phyloP scores from a whole-genome alignment of 2,888 invertebrate genomes.

The Plutella xylostella region DNA sequence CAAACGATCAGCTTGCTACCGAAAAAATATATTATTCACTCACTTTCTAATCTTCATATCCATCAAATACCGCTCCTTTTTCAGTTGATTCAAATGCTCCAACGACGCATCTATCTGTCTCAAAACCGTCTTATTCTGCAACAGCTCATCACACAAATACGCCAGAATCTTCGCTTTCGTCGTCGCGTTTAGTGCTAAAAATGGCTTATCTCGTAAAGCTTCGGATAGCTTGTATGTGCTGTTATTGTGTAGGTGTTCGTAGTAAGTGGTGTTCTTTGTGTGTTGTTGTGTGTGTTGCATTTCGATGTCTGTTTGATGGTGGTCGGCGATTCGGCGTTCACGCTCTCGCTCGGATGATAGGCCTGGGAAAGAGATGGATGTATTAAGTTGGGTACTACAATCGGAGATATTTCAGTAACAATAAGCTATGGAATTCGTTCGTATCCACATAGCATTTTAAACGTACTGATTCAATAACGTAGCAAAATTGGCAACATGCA shows the following conservation, averaged over 20 bases:
- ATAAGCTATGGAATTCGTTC: too few relatives aligned
- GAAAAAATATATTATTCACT: slow-evolving; percentile 48
- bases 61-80: slow-evolving; percentile 91
- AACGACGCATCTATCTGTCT: slow-evolving; percentile 90
- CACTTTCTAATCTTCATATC: slow-evolving; percentile 94
- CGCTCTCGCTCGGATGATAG: slow-evolving; percentile 85
- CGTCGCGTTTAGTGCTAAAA: slow-evolving; percentile 85
- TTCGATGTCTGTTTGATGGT: slow-evolving; percentile 80
- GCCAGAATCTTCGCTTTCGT: slow-evolving; percentile 89
- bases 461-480: too few relatives aligned
- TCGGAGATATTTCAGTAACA: too few relatives aligned
- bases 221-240: slow-evolving; percentile 84
- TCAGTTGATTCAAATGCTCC: slow-evolving; percentile 86
- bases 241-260: slow-evolving; percentile 81
- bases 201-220: slow-evolving; percentile 84
- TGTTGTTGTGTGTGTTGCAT: slow-evolving; percentile 74
- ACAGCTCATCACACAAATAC: slow-evolving; percentile 93
- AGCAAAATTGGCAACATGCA: too few relatives aligned
- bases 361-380: slow-evolving; percentile 41
- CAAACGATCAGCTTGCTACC: too few relatives aligned
- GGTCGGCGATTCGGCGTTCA: slow-evolving; percentile 84
- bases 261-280: slow-evolving; percentile 84
- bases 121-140: slow-evolving; percentile 92
- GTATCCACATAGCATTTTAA: too few relatives aligned
- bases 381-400: too few relatives aligned